Evolutionary conservation across 2,113 vertebrate genomes (phyloP), one percentile per base, ranked within the genome.

Genomic region (Neolamprologus devosi): DNA sequence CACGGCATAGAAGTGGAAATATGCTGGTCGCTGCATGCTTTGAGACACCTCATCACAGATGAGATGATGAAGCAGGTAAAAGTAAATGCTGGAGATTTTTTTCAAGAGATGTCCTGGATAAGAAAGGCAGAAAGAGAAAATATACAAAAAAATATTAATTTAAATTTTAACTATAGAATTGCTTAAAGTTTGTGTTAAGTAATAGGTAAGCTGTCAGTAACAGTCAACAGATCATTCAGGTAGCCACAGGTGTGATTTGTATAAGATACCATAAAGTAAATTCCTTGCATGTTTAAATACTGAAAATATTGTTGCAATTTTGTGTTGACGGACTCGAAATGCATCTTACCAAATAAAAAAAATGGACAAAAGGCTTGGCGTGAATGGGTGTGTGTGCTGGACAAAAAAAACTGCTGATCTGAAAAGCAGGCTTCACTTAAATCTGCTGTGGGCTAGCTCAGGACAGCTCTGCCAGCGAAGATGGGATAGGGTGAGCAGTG

Each of bases 391-490:
- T 78, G 73, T 33, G 45, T 78, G 73, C 26, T 51, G 45, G 17
- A 78, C 26, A 33, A 1, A 49, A 47, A 65, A 78, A 33, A 4
- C 26, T 35, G 75, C 82, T 90, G 88, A 92, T 86, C 28, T 85
- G 42, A 84, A 85, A 88, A 85, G 53, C 35, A 87, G 79, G 37
- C 28, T 82, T 85, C 85, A 58, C 80, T 83, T 83, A 90, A 87
- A 16, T 13, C 51, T 75, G 40, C 68, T 17, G 57, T 30, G 51
- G 80, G 70, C 80, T 81, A 40, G 49, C 40, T 58, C 57, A 85
- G 79, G 85, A 40, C 79, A 45, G 65, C 45, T 54, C 55, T 35
- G 55, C 54, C 45, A n/a, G 63, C 40, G 9, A 53, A 80, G 80
- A 73, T 85, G 49, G 16, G 86, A 49, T 47, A 57, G 14, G 42